Evolutionary conservation across 1,140 invertebrate genomes (phyloP).

Genomic region (Oryctes rhinoceros): DNA sequence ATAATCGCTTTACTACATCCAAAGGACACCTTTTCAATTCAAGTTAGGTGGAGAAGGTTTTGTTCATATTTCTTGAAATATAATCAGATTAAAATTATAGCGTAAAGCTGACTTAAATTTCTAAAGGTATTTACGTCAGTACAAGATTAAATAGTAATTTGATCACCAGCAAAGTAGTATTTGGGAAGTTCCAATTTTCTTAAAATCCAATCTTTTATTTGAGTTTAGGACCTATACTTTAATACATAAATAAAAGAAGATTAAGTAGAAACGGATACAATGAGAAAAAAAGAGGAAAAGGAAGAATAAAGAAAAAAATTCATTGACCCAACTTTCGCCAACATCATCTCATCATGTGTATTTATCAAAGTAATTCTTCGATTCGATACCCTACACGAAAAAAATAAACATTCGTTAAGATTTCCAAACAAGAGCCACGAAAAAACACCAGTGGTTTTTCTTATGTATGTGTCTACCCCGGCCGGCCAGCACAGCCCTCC

Average conservation of each 20-base stretch:
- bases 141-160: too few relatives aligned
- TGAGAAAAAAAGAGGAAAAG: background rate
- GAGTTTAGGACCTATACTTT: background rate
- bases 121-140: too few relatives aligned
- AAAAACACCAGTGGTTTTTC: background rate
- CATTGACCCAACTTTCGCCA: background rate
- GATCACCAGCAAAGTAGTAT: too few relatives aligned
- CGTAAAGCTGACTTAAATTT: too few relatives aligned
- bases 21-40: too few relatives aligned
- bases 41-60: too few relatives aligned
- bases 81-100: too few relatives aligned
- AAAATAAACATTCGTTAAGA: constrained; percentile 36
- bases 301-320: background rate
- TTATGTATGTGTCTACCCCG: background rate
- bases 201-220: background rate
- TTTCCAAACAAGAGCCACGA: background rate
- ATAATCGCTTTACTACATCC: too few relatives aligned
- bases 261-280: background rate
- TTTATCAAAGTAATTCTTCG: constrained; percentile 9
- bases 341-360: constrained; percentile 12
- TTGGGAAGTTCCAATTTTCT: background rate
- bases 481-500: background rate
- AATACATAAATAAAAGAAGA: background rate
- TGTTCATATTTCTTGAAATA: too few relatives aligned
- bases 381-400: constrained; percentile 3